Evolutionary conservation across 2,797 vertebrate species (phyloP), one percentile per base, ranked within the genome.

Genomic region (Staurois parvus): DNA sequence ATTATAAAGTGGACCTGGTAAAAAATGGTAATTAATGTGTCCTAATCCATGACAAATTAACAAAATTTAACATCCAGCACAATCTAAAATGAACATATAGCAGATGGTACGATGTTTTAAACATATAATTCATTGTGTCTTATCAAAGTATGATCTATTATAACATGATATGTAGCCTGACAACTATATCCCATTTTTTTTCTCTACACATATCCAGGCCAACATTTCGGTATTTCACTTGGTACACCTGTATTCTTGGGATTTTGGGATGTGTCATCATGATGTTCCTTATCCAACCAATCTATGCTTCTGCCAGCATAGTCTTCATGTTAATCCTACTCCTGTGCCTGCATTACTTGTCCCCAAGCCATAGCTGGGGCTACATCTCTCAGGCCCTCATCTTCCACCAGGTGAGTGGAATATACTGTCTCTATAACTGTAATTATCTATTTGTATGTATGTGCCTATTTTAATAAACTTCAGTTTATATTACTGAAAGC

Each of bases 321-420:
- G 96, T 94, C 88, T 97, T 98, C 92, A 96, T 98, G 92, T 92
- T 97, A 75, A 72, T 98, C 72, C 94, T 98, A 52, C 95, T 98
- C 4, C 93, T 97, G 1, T 92, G 97, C 29, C 96, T 98, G 85
- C 97, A 98, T 92, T 98, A 97, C 92, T 95, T 97, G 82, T 96
- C 96, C 0, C 97, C 97, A 76, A 96, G 95, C 88, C 96, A 96
- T 92, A 96, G 96, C 91, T 98, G 97, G 97, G 97, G 97, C 81
- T 97, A 96, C 93, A 96, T 98, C 93, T 97, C 95, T 92, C 96
- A 98, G 89, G 97, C 97, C 0, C 96, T 98, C 88, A 98, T 98
- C 90, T 98, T 97, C 90, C 97, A 97, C 92, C 97, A 98, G 96
- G 97, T 97, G 84, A 89, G 89, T 32, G 2, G 52, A 52, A 68